Evolutionary conservation across 30 jellyfish, hydroid and myxozoan genomes (phyloP), one percentile per base, ranked within the genome.

Genomic region (Calvadosia cruxmelitensis): DNA sequence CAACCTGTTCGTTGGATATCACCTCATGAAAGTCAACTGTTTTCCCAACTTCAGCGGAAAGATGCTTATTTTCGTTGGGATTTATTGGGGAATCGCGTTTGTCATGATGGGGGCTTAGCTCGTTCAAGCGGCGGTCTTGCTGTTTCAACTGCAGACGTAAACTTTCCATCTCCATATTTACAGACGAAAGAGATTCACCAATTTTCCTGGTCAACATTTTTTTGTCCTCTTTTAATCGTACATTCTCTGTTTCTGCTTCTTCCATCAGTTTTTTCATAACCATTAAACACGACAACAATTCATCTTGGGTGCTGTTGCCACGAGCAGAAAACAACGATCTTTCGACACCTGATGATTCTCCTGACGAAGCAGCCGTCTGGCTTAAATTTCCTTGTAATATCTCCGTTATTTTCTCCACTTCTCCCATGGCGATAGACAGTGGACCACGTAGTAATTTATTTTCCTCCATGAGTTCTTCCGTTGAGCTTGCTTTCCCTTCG

Each of bases 261-360:
- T 81, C 93, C 93, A 81, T 81, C 2, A 81, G 82, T 64, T 70
- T 70, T 67, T 81, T 81, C 93, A 81, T 81, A 67, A 61, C 79
- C 66, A 81, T 53, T 26, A 81, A 67, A 68, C 93, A 81, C 3
- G 71, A 51, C 52, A 81, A 77, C 0, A 81, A 75, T 48, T 81
- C 93, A 65, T 81, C 93, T 73, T 81, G 93, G 36, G 72, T 73
- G 31, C 82, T 42, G 63, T 27, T 53, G 69, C 80, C 65, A 7
- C 75, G 74, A 42, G 93, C 33, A 33, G 64, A 29, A 48, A 52
- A 1, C 66, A 81, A 62, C 42, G 72, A 85, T 53, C 73, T 86
- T 42, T 81, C 86, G 77, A 76, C 65, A 48, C 65, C 49, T 34
- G 73, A 34, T n/a, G 72, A 85, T 15, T 81, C 93, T 1, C 82